Conservation (phyloP, 2,888 invertebrate genomes). For the Hecatera dysodea region DNA sequence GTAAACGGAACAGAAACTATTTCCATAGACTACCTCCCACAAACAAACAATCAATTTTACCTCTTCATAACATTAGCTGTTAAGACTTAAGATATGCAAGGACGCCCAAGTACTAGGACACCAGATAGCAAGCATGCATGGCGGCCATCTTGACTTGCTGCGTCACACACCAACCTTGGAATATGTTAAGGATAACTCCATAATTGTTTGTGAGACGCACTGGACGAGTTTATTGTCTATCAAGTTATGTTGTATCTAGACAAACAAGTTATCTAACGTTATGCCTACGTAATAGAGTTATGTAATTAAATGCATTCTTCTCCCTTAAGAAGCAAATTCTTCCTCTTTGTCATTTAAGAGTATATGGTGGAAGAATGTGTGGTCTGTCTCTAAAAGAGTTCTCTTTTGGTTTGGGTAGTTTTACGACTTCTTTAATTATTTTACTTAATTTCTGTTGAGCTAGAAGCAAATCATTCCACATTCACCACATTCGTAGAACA, state of each 20-base stretch:
- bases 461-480: no score
- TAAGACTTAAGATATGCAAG: constrained; percentile 56
- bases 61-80: not conserved
- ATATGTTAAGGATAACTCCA: constrained; percentile 60
- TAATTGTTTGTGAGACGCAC: constrained; percentile 49
- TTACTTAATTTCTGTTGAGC: not conserved
- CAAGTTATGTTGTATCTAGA: constrained; percentile 20
- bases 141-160: constrained; percentile 36
- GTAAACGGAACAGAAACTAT: not conserved
- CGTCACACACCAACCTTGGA: constrained; percentile 56
- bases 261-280: constrained; percentile 18
- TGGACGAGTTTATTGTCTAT: constrained; percentile 40
- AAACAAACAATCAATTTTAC: not conserved
- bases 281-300: constrained; percentile 8
- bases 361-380: constrained; percentile 3
- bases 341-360: constrained; percentile 1
- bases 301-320: constrained; percentile 22
- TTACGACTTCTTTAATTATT: not conserved
- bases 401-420: not conserved
- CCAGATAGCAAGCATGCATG: constrained; percentile 27
- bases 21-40: not conserved
- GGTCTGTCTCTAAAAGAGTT: not conserved
- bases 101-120: constrained; percentile 38
- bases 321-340: constrained; percentile 2
- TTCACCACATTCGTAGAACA: not conserved